Evolutionary conservation across 2,113 vertebrate genomes (phyloP), one percentile per base, ranked within the genome.

Genomic region (Elgaria multicarinata): DNA sequence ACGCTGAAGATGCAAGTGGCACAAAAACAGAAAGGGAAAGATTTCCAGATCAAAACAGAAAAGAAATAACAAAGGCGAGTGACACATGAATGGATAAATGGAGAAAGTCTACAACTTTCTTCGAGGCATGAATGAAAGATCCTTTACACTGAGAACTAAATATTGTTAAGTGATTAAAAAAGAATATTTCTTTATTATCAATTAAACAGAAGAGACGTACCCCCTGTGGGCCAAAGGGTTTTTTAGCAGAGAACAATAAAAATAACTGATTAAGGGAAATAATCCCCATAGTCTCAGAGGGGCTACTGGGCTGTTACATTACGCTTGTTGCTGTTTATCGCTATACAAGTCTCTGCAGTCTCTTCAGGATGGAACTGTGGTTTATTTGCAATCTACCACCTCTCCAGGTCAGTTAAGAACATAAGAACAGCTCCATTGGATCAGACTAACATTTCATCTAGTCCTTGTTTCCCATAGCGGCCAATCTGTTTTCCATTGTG

Each of bases 191-290:
- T 94, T 94, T 72, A 92, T 93, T 96, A 92, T 94, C 93, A 89
- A 81, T 92, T 96, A 92, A 93, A 92, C 46, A 90, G 93, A 94
- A 93, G 69, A 92, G 92, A 95, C 95, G 92, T 78, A 93, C 72
- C 92, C 72, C 92, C 91, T 94, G 89, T 90, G 92, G 91, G 90
- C 87, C 91, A 92, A 92, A 85, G 87, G 81, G 88, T 89, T 97
- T 96, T 95, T 95, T 93, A 91, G 76, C 36, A 91, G 87, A 87
- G 87, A 95, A 95, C 91, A 96, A 97, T 94, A 77, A 90, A 96
- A 95, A 95, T 67, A 88, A 67, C 87, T 92, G 92, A 95, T 94
- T 82, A 94, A 94, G 66, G 33, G 79, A 96, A 93, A 44, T 84
- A 94, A 95, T 84, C 14, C 91, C 88, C 90, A 88, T 94, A 79